Evolutionary conservation across 2,113 vertebrate species (phyloP), one percentile per base, ranked within the genome.

Genomic region (Pelecanoides urinatrix): DNA sequence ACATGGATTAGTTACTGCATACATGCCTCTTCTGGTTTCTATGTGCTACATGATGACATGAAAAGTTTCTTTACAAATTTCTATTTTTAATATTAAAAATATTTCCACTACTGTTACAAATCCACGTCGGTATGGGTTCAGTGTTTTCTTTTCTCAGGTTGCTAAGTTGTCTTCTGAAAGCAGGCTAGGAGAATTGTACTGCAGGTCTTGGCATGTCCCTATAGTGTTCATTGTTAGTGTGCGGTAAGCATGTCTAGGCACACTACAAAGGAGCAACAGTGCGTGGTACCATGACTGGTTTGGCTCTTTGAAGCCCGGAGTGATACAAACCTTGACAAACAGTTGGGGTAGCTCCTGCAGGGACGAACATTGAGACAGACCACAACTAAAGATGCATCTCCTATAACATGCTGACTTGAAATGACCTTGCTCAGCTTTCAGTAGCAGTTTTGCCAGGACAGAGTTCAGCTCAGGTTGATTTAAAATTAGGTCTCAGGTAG

Each of bases 201-300:
- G 19, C 84, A 53, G 25, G 94, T 45, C 55, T 70, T 58, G 59
- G 79, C 88, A 22, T 0, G 52, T 66, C 68, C 76, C 44, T 44
- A 1, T 23, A 0, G 1, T 1, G 1, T n/a, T 65, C 44, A 2
- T n/a, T 72, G 82, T 36, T 32, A 2, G 73, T 0, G 21, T 36
- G 40, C n/a, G 85, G 73, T 47, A n/a, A 71, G 66, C 87, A 0
- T 3, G 93, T 55, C 58, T 32, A 50, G 84, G 93, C 94, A 55
- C 0, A 47, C 75, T 21, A 10, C 65, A 36, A 4, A 59, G 32
- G 76, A 92, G 76, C 73, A 81, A 4, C 80, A 52, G 83, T 38
- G 63, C 56, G 2, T 2, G 61, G 29, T 44, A 36, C 30, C 44
- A 0, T 2, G 87, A 9, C 80, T 52, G 85, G 7, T 10, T 45